These are phyloP conservation scores for Meiosimyza decipiens DNA, from an alignment of 2,888 invertebrate genomes.

Conservation along the genomic window DNA sequence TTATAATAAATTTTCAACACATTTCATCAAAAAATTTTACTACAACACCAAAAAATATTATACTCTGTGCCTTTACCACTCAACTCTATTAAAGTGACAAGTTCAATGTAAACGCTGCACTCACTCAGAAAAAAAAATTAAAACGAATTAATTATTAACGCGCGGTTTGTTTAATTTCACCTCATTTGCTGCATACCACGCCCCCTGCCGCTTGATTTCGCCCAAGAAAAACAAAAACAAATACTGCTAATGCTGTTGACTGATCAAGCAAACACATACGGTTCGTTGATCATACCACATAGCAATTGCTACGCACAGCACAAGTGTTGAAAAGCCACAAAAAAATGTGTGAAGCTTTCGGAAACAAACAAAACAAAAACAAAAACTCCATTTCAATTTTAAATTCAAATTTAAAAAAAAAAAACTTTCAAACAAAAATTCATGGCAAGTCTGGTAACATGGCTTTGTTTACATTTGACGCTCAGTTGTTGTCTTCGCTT, in stretches of 20 bases:
- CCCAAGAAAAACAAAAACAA: too few species aligned
- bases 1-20: too few species aligned
- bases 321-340: neutral
- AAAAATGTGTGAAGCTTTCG: constrained; percentile 23
- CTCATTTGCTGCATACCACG: neutral
- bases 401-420: neutral
- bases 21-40: too few species aligned
- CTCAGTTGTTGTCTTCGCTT: constrained; percentile 8
- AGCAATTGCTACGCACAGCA: neutral
- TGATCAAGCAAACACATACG: neutral
- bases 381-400: neutral
- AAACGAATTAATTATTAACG: constrained; percentile 26
- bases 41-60: too few species aligned
- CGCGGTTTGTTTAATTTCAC: constrained; percentile 22
- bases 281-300: neutral
- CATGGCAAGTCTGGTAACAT: too few species aligned
- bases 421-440: too few species aligned
- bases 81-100: too few species aligned
- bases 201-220: neutral
- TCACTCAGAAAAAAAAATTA: neutral
- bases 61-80: too few species aligned
- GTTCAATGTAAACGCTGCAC: too few species aligned
- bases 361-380: too few species aligned
- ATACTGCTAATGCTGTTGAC: neutral
- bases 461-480: constrained; percentile 8